Evolutionary conservation across 2,797 vertebrate genomes (phyloP), one percentile per base, ranked within the genome.

Genomic region (Otolemur crassicaudatus): DNA sequence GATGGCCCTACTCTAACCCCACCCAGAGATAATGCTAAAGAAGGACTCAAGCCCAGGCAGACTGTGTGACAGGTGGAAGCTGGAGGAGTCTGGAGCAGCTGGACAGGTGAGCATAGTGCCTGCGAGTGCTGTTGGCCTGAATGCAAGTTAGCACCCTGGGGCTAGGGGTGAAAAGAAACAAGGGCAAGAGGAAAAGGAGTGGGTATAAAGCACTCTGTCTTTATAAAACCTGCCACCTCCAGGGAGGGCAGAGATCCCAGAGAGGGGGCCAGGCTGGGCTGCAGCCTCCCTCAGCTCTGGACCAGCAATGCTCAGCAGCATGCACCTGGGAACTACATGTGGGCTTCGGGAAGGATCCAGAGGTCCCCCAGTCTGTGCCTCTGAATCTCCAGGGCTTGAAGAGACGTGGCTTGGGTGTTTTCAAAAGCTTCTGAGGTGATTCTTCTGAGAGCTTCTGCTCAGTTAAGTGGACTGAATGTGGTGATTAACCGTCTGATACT

Each of bases 81-180:
- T 40, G 49, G 31, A 6, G 49, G 7, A 84, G 60, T 13, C 37
- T 17, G 58, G 4, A 2, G 72, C 69, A 3, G 81, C 1, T 2
- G 43, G n/a, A 19, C 22, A 46, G 76, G 72, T 53, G 73, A 60
- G 27, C 3, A 2, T 7, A 3, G 23, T 58, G 13, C 43, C 14
- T 3, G 13, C 14, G 14, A 16, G 49, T 53, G 49, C 49, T 53
- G 49, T 53, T 16, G 49, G 56, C 58, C 67, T 23, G 85, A 88
- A 92, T 92, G 91, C 88, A 72, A 53, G 72, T 89, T 1, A 90
- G 95, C 83, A 27, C 65, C 88, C 20, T 7, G 84, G 72, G 58
- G 12, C 79, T 67, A 43, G 75, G 25, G 53, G 11, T 9, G 61
- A 7, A 72, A 92, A 72, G 61, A 65, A 79, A 31, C 0, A 7